Conservation (phyloP, 1,140 invertebrate species). For the Euura lappo region DNA sequence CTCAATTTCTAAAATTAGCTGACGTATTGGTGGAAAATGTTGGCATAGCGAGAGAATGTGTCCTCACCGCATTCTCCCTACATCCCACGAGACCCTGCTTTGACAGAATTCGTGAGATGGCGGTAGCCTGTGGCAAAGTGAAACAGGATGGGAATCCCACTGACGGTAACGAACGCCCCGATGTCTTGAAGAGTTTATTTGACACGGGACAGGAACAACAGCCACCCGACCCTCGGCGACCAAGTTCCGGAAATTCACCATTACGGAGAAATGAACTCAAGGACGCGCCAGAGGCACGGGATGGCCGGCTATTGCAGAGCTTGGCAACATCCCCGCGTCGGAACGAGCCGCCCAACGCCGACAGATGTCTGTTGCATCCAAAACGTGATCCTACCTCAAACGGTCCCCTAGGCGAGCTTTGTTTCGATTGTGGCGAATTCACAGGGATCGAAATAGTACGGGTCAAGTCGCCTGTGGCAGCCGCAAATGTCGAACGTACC, state of each 20-base stretch:
- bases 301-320: slow-evolving; percentile 45
- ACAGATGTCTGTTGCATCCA: slow-evolving; percentile 42
- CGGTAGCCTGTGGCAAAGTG: slow-evolving; percentile 61
- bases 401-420: slow-evolving; percentile 37
- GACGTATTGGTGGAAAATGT: slow-evolving; percentile 64
- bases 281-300: slow-evolving; percentile 12
- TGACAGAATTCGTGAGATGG: slow-evolving; percentile 61
- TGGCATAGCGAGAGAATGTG: slow-evolving; percentile 66
- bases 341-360: slow-evolving; percentile 21
- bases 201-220: slow-evolving; percentile 7
- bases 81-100: slow-evolving; percentile 64
- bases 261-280: not conserved
- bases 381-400: slow-evolving; percentile 25
- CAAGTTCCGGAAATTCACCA: not conserved
- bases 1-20: slow-evolving; percentile 65
- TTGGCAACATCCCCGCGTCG: slow-evolving; percentile 38
- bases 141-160: slow-evolving; percentile 33
- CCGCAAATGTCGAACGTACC: slow-evolving; percentile 44
- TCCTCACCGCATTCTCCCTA: slow-evolving; percentile 71
- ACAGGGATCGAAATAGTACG: slow-evolving; percentile 25
- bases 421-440: slow-evolving; percentile 47
- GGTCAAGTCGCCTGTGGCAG: slow-evolving; percentile 11
- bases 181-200: not conserved
- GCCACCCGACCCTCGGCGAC: not conserved
- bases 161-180: slow-evolving; percentile 21